Base-by-base conservation (phyloP, 2,113 vertebrate species). In the Manacus vitellinus region DNA sequence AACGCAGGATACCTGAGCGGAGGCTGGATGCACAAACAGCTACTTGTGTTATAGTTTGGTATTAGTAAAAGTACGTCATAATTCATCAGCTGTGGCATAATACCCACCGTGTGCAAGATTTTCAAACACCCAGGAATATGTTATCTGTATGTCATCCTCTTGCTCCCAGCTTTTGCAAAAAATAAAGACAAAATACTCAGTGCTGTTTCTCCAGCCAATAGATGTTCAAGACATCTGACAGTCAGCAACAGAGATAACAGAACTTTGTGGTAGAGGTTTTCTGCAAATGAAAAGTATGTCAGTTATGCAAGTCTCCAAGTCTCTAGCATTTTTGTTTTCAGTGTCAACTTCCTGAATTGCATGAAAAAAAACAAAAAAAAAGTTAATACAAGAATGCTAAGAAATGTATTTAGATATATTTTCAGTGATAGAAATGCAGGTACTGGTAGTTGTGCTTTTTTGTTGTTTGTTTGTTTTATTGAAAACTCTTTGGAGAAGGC, bases 21-120 rank as follows among this genome's bases (percentile, higher is more conserved):
- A 24, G 22, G 4, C 61, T 63, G 35, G 12, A 58, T 89, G 12
- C 2, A 9, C 4, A 35, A 30, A 39, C 33, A 55, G 9, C 39
- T 71, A 2, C 7, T 58, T 67, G 18, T 72, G 5, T 54, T 72
- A 31, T 0, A 78, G 20, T 39, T 44, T 61, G 15, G 28, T 80
- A 22, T 65, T 8, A 47, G 22, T 54, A 63, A 37, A 85, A 28
- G 3, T 43, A 24, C 22, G 6, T 47, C 6, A 18, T 9, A 84
- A 5, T 8, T 70, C 8, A 33, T n/a, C 19, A 54, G 20, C 3
- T 4, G 35, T 90, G 14, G 25, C 28, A 27, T 77, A 44, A 84
- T 62, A 13, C 6, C 4, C 5, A 58, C 22, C 25, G 67, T 0
- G 0, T 18, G n/a, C 11, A 77, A 68, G 12, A 52, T 47, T 71